Conservation (phyloP, 1,140 invertebrate genomes). For the Trinorchestia longiramus region DNA sequence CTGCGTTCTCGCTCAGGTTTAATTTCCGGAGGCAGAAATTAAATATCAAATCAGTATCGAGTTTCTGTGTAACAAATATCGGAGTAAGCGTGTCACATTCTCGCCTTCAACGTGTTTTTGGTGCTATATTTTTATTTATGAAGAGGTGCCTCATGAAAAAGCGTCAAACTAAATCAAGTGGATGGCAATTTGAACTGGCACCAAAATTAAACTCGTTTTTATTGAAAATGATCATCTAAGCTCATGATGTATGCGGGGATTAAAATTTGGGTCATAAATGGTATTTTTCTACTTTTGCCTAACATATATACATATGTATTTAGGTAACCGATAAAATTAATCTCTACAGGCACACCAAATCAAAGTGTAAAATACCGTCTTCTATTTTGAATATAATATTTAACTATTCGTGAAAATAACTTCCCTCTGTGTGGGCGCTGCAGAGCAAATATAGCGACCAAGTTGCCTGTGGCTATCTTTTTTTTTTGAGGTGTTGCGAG, state of each 20-base stretch:
- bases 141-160: neutral
- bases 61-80: neutral
- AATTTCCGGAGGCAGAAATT: neutral
- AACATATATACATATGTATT: no score
- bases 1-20: neutral
- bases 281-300: no score
- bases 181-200: neutral
- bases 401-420: no score
- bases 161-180: neutral
- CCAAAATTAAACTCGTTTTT: neutral
- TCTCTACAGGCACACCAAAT: neutral
- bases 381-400: neutral
- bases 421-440: no score
- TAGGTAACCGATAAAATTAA: neutral
- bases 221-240: neutral
- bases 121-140: neutral
- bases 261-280: no score
- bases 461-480: no score
- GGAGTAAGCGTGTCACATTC: neutral
- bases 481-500: no score
- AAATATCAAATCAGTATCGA: neutral
- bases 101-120: neutral
- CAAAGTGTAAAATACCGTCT: neutral
- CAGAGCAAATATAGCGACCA: no score
- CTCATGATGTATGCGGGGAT: neutral